phyloP scores from a whole-genome alignment of 2,888 invertebrate genomes.

The Lasioglossum morio region DNA sequence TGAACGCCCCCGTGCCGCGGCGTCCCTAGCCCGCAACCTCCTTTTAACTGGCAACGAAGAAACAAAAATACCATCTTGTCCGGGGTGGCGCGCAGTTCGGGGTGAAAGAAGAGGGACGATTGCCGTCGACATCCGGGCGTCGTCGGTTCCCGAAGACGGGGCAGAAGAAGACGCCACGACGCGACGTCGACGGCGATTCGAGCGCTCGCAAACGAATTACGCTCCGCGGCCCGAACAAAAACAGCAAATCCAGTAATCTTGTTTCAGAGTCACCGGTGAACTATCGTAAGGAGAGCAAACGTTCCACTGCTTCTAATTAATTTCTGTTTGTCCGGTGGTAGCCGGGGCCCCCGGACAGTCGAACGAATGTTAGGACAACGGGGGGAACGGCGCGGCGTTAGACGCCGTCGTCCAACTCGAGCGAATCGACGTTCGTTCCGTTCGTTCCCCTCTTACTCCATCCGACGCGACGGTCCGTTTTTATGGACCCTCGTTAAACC shows the following conservation, averaged over 20 bases:
- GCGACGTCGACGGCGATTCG: constrained; percentile 69
- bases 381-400: not conserved
- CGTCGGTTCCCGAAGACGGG: constrained; percentile 36
- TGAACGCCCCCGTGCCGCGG: constrained; percentile 49
- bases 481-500: constrained; percentile 68
- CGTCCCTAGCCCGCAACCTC: constrained; percentile 10
- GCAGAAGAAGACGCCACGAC: constrained; percentile 21
- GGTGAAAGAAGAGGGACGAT: constrained; percentile 36
- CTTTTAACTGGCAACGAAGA: constrained; percentile 50
- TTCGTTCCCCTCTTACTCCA: not conserved
- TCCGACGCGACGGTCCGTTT: constrained; percentile 45
- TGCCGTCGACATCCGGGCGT: constrained; percentile 72
- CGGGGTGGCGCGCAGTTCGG: not conserved
- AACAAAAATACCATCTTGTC: constrained; percentile 62
- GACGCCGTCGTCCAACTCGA: constrained; percentile 22
- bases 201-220: constrained; percentile 77
- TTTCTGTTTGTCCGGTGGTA: constrained; percentile 72
- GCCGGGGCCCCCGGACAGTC: constrained; percentile 7
- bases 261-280: constrained; percentile 73
- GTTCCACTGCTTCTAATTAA: constrained; percentile 76
- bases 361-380: not conserved
- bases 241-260: constrained; percentile 78
- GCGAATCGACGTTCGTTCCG: constrained; percentile 57
- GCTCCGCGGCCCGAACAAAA: constrained; percentile 71
- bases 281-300: constrained; percentile 70